These are phyloP conservation scores for Anniella stebbinsi DNA, from an alignment of 2,797 vertebrate species.

Conservation along the genomic window DNA sequence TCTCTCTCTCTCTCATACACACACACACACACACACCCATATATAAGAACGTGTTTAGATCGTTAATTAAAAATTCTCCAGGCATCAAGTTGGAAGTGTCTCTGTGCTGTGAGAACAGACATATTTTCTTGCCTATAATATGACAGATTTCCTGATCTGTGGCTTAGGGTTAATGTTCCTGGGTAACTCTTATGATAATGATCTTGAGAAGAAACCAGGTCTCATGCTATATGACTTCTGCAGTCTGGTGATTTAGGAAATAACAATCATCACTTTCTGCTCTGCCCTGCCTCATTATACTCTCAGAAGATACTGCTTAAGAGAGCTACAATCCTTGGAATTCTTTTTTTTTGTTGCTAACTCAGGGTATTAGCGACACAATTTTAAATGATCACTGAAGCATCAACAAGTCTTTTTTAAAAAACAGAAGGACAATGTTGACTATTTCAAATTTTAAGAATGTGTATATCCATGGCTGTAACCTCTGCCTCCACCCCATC, in stretches of 20 bases:
- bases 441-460: background rate
- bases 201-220: background rate
- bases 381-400: constrained; percentile 6
- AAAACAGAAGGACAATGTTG: background rate
- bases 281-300: constrained; percentile 23
- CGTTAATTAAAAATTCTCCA: constrained; percentile 3
- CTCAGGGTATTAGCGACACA: background rate
- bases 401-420: background rate
- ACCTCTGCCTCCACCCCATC: background rate
- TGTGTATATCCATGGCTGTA: background rate
- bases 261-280: background rate
- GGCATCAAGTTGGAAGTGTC: background rate
- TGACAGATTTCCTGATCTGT: rapidly evolving
- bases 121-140: constrained; percentile 7
- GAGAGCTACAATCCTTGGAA: background rate
- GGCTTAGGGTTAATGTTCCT: background rate
- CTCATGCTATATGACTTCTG: background rate
- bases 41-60: background rate
- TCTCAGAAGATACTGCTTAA: background rate
- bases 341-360: background rate
- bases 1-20: background rate
- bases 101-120: background rate
- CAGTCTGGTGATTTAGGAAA: constrained; percentile 13
- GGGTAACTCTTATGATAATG: background rate
- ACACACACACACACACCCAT: background rate